phyloP scores from a whole-genome alignment of 2,888 invertebrate genomes.

The Chymomyza procnemis region DNA sequence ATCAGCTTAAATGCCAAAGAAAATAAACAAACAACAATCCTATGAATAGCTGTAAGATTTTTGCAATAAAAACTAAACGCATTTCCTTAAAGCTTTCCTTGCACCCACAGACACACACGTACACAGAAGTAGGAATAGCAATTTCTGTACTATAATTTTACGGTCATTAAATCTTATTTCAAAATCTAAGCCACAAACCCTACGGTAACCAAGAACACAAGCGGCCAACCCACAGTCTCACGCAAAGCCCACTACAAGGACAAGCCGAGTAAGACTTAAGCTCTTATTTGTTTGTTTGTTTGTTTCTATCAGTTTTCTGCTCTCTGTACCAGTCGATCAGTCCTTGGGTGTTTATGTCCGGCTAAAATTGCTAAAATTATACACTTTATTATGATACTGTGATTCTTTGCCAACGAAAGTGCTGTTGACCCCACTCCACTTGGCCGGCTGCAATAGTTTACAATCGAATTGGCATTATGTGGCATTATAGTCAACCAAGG shows the following conservation, averaged over 20 bases:
- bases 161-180: conserved; percentile 73
- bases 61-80: conserved; percentile 43
- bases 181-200: conserved; percentile 54
- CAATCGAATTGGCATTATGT: conserved; percentile 73
- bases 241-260: not conserved
- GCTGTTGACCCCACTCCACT: conserved; percentile 21
- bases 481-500: conserved; percentile 61
- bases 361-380: conserved; percentile 59
- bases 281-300: conserved; percentile 17
- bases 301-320: conserved; percentile 21
- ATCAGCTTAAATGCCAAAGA: conserved; percentile 51
- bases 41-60: conserved; percentile 50
- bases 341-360: conserved; percentile 31
- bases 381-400: conserved; percentile 67
- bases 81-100: not conserved
- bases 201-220: not conserved
- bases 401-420: conserved; percentile 44
- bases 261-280: not conserved
- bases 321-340: conserved; percentile 1
- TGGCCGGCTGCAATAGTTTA: conserved; percentile 45
- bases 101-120: conserved; percentile 1
- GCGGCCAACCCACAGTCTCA: not conserved
- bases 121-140: conserved; percentile 15
- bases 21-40: conserved; percentile 45
- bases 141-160: conserved; percentile 64